Percentiles rank a stretch among this genome's conserved stretches.
These are phyloP conservation scores for Melanotaenia duboulayi DNA, from an alignment of 2,113 vertebrate species.

Conservation along the genomic window DNA sequence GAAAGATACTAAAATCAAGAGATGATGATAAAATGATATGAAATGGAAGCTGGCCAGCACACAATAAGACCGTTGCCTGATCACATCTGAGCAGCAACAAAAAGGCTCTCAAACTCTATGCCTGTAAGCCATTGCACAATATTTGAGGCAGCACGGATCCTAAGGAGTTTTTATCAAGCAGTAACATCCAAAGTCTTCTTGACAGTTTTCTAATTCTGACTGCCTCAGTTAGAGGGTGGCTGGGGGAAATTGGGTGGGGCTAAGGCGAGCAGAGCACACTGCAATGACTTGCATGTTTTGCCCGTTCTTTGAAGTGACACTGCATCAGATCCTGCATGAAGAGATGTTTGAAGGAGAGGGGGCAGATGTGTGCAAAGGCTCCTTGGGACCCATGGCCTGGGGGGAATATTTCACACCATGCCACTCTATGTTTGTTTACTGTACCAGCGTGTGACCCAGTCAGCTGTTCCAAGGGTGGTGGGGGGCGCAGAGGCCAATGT, in stretches of 20 bases:
- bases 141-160: conserved; percentile 41
- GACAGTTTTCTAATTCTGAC: conserved; percentile 68
- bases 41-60: conserved; percentile 51
- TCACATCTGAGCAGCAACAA: conserved; percentile 38
- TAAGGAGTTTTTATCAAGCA: conserved; percentile 51
- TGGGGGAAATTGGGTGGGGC: conserved; percentile 32
- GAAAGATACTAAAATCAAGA: conserved; percentile 49
- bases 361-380: conserved; percentile 44
- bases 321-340: conserved; percentile 20
- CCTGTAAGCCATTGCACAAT: conserved; percentile 34
- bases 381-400: conserved; percentile 40
- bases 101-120: conserved; percentile 41
- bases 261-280: conserved; percentile 3
- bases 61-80: conserved; percentile 38
- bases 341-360: conserved; percentile 18
- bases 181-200: conserved; percentile 45
- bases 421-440: conserved; percentile 72
- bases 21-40: conserved; percentile 34
- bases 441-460: conserved; percentile 68
- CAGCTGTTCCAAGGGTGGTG: conserved; percentile 50
- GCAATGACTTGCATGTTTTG: conserved; percentile 31
- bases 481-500: conserved; percentile 18
- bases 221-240: conserved; percentile 11
- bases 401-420: conserved; percentile 68
- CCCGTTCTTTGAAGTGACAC: conserved; percentile 34